Evolutionary conservation across 2,888 invertebrate species (phyloP).

Genomic region (Bruchidius siliquastri): DNA sequence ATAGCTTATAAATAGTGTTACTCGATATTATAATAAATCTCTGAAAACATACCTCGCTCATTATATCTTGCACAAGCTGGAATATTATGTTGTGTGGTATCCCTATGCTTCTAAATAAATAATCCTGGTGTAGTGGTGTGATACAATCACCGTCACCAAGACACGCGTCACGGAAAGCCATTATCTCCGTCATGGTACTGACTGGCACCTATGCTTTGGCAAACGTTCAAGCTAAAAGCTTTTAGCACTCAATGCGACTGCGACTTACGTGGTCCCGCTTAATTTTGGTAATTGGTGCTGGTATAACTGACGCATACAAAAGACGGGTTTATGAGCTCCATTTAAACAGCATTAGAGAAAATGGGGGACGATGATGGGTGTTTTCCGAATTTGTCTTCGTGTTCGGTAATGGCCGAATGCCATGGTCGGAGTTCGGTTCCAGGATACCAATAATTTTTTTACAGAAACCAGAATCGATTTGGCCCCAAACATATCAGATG

Average conservation of each 20-base stretch:
- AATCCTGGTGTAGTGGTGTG: neutral
- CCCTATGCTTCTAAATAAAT: neutral
- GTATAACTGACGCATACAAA: constrained; percentile 20
- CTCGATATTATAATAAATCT: too few species aligned
- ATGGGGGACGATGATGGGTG: neutral
- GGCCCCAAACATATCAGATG: too few species aligned
- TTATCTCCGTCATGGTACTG: constrained; percentile 31
- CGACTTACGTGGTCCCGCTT: constrained; percentile 32
- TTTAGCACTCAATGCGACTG: constrained; percentile 30
- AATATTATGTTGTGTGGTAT: too few species aligned
- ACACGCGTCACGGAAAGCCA: constrained; percentile 22
- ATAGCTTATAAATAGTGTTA: too few species aligned
- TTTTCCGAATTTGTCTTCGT: neutral
- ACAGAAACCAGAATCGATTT: too few species aligned
- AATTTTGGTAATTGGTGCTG: constrained; percentile 32
- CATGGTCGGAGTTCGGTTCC: neutral
- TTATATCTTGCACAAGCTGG: too few species aligned
- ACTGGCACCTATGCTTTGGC: constrained; percentile 35
- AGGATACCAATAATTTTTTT: neutral
- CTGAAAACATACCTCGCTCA: too few species aligned
- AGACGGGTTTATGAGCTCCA: constrained; percentile 21
- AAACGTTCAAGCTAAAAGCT: constrained; percentile 44
- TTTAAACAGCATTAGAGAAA: constrained; percentile 25
- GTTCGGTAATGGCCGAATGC: neutral
- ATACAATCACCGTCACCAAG: neutral